Base-by-base conservation (phyloP, 2,113 vertebrate genomes). In the Dromas ardeola region DNA sequence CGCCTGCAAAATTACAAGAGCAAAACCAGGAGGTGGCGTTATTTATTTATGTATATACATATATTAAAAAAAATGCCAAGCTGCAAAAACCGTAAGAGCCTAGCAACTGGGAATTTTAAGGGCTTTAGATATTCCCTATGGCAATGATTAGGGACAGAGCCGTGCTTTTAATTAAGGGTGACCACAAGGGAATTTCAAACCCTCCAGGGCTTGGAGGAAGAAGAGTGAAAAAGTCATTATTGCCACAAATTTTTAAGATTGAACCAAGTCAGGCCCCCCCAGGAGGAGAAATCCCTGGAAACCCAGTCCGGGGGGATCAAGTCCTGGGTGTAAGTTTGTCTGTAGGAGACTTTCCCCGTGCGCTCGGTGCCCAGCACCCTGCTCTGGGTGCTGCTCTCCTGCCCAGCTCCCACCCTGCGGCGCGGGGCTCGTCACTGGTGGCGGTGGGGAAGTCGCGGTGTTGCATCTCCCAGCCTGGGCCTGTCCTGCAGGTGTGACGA, bases 381-480 rank as follows among this genome's bases (percentile, higher is more conserved):
- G 53, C 45, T 26, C 34, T 3, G 32, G 0, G 30, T 27, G 43
- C 45, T 9, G 32, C 26, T 25, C 45, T 9, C 20, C 58, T 3
- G 22, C 65, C 11, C 15, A 2, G 63, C 26, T 16, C 45, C 36
- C 20, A 1, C 50, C 2, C 47, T 6, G 19, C 38, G 14, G 67
- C 11, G 0, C 0, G 0, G 26, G 32, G 21, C 25, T 6, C 15
- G 1, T 36, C 12, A 3, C 8, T 3, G 81, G 11, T 4, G 61
- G 10, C 0, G 38, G 4, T 1, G 65, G 27, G 4, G 34, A 8
- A 15, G 56, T 3, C 13, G 49, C 1, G 0, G 14, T 15, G 34
- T 10, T 71, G 71, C 30, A 15, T 21, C 55, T 52, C 77, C 65
- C 65, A 50, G 49, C 49, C 55, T 6, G 29, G 32, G 59, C 49